Percentiles rank a stretch among this genome's conserved stretches.
phyloP scores from a whole-genome alignment of 2,797 vertebrate genomes.

The Ctenochaetus hawaiiensis region DNA sequence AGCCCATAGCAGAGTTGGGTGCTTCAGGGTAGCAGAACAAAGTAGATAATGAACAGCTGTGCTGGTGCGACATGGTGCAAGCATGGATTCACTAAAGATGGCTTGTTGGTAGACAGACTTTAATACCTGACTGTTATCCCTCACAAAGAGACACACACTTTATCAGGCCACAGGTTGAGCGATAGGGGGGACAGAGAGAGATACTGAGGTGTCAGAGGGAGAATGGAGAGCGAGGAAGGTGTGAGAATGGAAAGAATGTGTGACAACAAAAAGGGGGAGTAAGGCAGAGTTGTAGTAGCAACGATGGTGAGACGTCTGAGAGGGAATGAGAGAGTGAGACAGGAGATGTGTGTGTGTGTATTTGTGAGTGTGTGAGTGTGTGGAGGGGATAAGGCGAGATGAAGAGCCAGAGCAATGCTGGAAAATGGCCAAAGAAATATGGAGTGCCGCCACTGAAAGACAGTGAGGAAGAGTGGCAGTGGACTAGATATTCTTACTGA shows the following conservation, averaged over 20 bases:
- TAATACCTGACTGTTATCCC: conserved; percentile 16
- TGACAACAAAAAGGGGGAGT: conserved; percentile 32
- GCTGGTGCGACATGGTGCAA: conserved; percentile 11
- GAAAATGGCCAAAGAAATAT: conserved; percentile 57
- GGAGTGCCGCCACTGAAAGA: conserved; percentile 52
- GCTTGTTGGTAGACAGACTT: conserved; percentile 35
- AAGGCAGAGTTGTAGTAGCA: conserved; percentile 37
- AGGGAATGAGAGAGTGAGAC: conserved; percentile 40
- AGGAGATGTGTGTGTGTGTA: conserved; percentile 26
- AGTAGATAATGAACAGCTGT: neutral
- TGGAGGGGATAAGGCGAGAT: neutral
- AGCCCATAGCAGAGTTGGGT: conserved; percentile 28
- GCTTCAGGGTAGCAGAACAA: neutral
- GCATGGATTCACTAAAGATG: conserved; percentile 3
- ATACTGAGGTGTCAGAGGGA: conserved; percentile 28
- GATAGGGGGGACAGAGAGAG: conserved; percentile 41
- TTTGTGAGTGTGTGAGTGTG: conserved; percentile 27
- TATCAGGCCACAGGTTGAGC: conserved; percentile 19
- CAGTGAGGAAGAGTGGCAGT: conserved; percentile 18
- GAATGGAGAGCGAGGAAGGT: conserved; percentile 28
- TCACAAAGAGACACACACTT: conserved; percentile 10
- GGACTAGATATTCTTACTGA: conserved; percentile 46
- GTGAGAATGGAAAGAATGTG: conserved; percentile 42
- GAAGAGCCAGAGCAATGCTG: conserved; percentile 51
- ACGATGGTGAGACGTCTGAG: conserved; percentile 46